A percentile compares a stretch with the other conserved stretches of the same genome.
Evolutionary conservation across 2,113 vertebrate species (phyloP).

Genomic region (Girardinichthys multiradiatus): DNA sequence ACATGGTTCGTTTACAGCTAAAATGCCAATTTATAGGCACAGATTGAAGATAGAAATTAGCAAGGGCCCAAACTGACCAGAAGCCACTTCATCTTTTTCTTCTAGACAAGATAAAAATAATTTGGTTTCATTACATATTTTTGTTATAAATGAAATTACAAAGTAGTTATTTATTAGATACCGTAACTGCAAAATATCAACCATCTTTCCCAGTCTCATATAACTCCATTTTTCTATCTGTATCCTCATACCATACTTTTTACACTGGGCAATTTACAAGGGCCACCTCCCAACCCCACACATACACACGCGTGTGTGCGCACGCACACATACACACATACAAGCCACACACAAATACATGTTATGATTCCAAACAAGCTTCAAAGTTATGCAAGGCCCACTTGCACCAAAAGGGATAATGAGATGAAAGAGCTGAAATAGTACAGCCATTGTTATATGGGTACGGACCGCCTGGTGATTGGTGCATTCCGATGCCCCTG

Average conservation of each 20-base stretch:
- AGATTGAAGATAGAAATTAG: too few species aligned
- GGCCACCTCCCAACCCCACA: constrained; percentile 1
- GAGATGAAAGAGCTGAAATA: constrained; percentile 70
- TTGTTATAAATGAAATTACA: not conserved
- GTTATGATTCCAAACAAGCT: constrained; percentile 69
- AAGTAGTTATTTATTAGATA: constrained; percentile 10
- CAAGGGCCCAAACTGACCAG: too few species aligned
- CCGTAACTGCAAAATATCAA: constrained; percentile 18
- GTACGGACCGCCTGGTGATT: constrained; percentile 59
- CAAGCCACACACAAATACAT: constrained; percentile 48
- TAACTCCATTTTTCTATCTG: constrained; percentile 32
- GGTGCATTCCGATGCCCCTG: constrained; percentile 68
- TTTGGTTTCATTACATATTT: not conserved
- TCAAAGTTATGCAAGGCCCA: constrained; percentile 68
- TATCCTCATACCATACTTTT: constrained; percentile 40
- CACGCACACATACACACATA: too few species aligned
- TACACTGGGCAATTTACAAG: constrained; percentile 42
- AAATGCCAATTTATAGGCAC: too few species aligned
- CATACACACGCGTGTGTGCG: constrained; percentile 19
- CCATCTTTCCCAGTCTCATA: constrained; percentile 14
- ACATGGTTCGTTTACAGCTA: too few species aligned
- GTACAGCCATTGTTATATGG: constrained; percentile 70
- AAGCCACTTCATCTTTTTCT: too few species aligned
- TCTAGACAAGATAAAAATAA: too few species aligned
- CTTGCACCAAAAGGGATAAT: constrained; percentile 66